Evolutionary conservation across 2,797 vertebrate species (phyloP), one percentile per base, ranked within the genome.

Genomic region (Takifugu ocellatus): DNA sequence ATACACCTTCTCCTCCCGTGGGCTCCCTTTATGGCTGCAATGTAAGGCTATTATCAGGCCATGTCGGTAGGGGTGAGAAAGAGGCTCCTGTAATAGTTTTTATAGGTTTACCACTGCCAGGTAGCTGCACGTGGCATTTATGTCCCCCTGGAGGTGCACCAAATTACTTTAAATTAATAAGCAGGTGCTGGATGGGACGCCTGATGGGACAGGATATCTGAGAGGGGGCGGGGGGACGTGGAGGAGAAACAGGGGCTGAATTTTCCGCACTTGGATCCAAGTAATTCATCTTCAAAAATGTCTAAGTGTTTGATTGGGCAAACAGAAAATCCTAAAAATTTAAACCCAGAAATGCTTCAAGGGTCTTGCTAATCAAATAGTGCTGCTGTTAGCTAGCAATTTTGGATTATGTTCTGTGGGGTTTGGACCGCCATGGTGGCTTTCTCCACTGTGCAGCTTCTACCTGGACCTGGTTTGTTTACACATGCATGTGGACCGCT

Each of bases 81-180:
- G 84, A 75, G 85, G 87, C 83, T 81, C 82, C 78, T 78, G 86
- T 92, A 90, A 91, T 91, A 87, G 86, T 87, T 91, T 91, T 92
- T 90, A 91, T 89, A 88, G 89, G 86, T 91, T 89, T 81, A 88
- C 77, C 72, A 81, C 78, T 86, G 85, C 78, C 88, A 83, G 85
- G 80, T 83, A 82, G 86, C 81, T 75, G 82, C 82, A 84, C 82
- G 86, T 88, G 86, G 84, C 90, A 91, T 92, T 91, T 91, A 91
- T 90, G 87, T 84, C 77, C 83, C 86, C 89, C 90, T 53, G 66
- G 81, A 88, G 89, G 88, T 83, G 74, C 76, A 47, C 81, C 84
- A 90, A 92, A 91, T 89, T 77, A 88, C 88, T 88, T 88, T 88
- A 90, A 92, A 92, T 92, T 90, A 92, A 92, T 91, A 90, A 91